Base-by-base conservation (phyloP, 1,140 invertebrate genomes). In the Drosophila tani region DNA sequence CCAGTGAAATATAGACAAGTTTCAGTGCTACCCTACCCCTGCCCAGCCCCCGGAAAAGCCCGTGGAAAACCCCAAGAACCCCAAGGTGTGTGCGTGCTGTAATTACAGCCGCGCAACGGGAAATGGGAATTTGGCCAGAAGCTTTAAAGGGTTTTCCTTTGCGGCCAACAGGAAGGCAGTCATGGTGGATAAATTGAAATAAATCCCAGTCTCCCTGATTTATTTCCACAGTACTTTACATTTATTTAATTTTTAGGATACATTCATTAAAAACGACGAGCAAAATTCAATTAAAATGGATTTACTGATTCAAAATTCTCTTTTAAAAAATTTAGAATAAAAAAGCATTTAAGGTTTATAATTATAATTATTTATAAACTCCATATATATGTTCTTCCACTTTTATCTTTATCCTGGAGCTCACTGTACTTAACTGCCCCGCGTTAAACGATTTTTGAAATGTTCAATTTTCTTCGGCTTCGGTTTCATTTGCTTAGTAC, bases 1-100 rank as follows among this genome's bases (percentile, higher is more conserved):
- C 35, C 53, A 29, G 62, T 38, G 17, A 50, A 71, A 69, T 68
- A 80, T 65, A 76, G 82, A 80, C 70, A 75, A 80, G 76, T 64
- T 79, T 50, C 45, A 12, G 32, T 19, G 19, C 43, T 9, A 19
- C 29, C 24, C 40, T 11, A 9, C 32, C 29, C 24, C 40, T 11
- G 2, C 32, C 3, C 32, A 24, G 5, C 21, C 15, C 7, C 27
- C 27, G 5, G 35, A 21, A 55, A 64, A 43, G 4, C 15, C 17
- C 41, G 2, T 14, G 45, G 7, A 63, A 19, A 55, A 40, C 32
- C 43, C 57, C 57, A 27, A 21, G 17, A 46, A 7, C n/a, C 32
- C 40, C 11, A 43, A 35, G 51, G 56, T 62, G 67, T 71, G 50
- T 51, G 67, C 51, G 51, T 57, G 71, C 35, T 60, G 65, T 79